These are phyloP conservation scores for Ormyrus thymus DNA, from an alignment of 2,888 invertebrate genomes.

Conservation along the genomic window DNA sequence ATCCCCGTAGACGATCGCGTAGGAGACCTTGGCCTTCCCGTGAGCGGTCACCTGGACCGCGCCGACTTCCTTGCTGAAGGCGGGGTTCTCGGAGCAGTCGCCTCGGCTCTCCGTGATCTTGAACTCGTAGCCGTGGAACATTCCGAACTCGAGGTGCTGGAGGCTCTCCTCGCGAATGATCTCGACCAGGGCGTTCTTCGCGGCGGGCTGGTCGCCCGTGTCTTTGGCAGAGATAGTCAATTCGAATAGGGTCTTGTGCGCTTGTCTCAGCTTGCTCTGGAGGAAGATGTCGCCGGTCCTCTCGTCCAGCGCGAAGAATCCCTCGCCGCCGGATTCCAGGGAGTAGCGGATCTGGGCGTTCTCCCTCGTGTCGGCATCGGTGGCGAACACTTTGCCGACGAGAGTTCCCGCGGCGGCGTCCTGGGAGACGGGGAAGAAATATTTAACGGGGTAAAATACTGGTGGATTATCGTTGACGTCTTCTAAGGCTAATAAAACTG, in stretches of 20 bases:
- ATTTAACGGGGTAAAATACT: slow-evolving; percentile 91
- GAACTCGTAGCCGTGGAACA: slow-evolving; percentile 87
- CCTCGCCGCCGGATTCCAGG: slow-evolving; percentile 87
- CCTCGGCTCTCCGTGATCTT: slow-evolving; percentile 89
- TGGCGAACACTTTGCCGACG: slow-evolving; percentile 86
- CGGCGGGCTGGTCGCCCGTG: slow-evolving; percentile 84
- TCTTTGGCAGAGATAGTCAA: slow-evolving; percentile 88
- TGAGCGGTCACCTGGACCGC: slow-evolving; percentile 77
- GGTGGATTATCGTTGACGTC: slow-evolving; percentile 96
- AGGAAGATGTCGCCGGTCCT: slow-evolving; percentile 85
- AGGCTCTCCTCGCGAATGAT: slow-evolving; percentile 84
- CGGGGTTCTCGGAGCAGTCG: slow-evolving; percentile 70
- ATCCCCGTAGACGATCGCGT: slow-evolving; percentile 89
- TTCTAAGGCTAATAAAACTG: slow-evolving; percentile 85
- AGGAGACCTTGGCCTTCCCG: slow-evolving; percentile 77
- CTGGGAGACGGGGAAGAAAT: slow-evolving; percentile 86
- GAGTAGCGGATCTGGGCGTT: slow-evolving; percentile 88
- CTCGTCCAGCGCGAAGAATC: slow-evolving; percentile 87
- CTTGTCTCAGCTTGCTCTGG: slow-evolving; percentile 80
- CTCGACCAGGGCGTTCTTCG: slow-evolving; percentile 87
- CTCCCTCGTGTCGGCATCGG: slow-evolving; percentile 91
- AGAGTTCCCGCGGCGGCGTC: slow-evolving; percentile 81
- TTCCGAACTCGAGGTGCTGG: slow-evolving; percentile 85
- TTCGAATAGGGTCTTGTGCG: slow-evolving; percentile 82
- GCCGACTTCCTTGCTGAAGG: slow-evolving; percentile 84